Evolutionary conservation across 1,140 invertebrate species (phyloP), one percentile per base, ranked within the genome.

Genomic region (Papilio glaucus): DNA sequence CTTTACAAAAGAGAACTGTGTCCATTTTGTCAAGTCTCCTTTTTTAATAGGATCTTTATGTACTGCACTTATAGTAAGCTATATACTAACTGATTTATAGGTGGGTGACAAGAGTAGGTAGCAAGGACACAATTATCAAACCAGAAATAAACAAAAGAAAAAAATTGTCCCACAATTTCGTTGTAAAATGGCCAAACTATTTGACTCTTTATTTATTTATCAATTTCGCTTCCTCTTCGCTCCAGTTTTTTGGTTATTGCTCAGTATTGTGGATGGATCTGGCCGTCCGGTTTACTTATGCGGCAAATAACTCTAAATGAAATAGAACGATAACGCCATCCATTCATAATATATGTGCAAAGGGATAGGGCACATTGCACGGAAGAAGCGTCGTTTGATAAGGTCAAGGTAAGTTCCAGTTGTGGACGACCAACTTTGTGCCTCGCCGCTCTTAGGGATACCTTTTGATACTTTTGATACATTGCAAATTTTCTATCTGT

Each of bases 121-220:
- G n/a, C n/a, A n/a, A 33, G 29, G 29, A 33, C 29, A 33, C 29
- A 33, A 3, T 3, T 3, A 33, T 33, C 29, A 33, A 33, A 33
- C 29, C n/a, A n/a, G n/a, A n/a, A n/a, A n/a, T n/a, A n/a, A n/a
- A n/a, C n/a, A n/a, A n/a, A n/a, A n/a, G n/a, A 26, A 21, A 24
- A 57, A 12, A 4, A 57, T 13, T 57, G 4, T 57, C 49, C 49
- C n/a, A 26, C 0, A 12, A 24, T 57, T 12, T 57, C 0, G 3
- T 12, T 24, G 24, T 12, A 42, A 45, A 57, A 5, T 24, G 21
- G 74, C 71, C 60, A 79, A 77, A 77, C 76, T 76, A 75, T 74
- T 77, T 6, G 69, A 73, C 76, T 82, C 61, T 77, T 82, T 78
- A 81, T 80, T 83, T 83, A 79, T 81, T 81, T 77, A 81, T 74